Base-by-base conservation (phyloP, 2,797 vertebrate genomes). In the Megalops cyprinoides region DNA sequence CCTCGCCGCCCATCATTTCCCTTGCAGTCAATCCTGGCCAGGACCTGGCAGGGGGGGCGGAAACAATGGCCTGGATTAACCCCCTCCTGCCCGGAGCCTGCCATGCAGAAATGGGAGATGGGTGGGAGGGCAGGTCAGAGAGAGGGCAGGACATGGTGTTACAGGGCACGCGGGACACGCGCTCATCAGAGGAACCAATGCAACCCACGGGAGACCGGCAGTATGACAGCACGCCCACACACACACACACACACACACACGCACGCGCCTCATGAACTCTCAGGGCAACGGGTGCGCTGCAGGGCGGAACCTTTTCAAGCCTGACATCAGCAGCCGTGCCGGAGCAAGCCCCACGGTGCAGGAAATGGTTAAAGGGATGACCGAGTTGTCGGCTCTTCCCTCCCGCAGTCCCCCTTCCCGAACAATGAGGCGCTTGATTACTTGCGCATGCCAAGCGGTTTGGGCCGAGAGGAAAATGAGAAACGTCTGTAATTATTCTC, bases 391-490 rank as follows among this genome's bases (percentile, higher is more conserved):
- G 9, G 37, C 65, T 42, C 65, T 69, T 42, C 65, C 37, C 34
- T 39, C 34, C 34, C 14, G 20, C 20, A 37, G 34, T 69, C 65
- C 37, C 34, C 34, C 42, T 69, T n/a, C n/a, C 31, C 7, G 34
- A 69, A 69, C 31, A 42, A 69, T 69, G 65, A 69, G 42, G 65
- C 65, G 37, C 65, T 42, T n/a, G 65, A 69, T 69, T 69, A 65
- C 60, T 65, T 34, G 10, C 5, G 60, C 60, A 34, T 65, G 28
- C 60, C 58, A 60, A 65, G 31, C 34, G 37, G 65, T 42, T 20
- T 23, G 8, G 65, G 42, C 37, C 0, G 18, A 23, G 65, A 69
- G 65, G 37, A 69, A 18, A 67, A 67, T 39, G 12, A 18, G 3
- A 14, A 69, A 42, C 42, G 65, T 69, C 65, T 18, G 7, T 69